Evolutionary conservation across 2,797 vertebrate species (phyloP), one percentile per base, ranked within the genome.

Genomic region (Pogoniulus pusillus): DNA sequence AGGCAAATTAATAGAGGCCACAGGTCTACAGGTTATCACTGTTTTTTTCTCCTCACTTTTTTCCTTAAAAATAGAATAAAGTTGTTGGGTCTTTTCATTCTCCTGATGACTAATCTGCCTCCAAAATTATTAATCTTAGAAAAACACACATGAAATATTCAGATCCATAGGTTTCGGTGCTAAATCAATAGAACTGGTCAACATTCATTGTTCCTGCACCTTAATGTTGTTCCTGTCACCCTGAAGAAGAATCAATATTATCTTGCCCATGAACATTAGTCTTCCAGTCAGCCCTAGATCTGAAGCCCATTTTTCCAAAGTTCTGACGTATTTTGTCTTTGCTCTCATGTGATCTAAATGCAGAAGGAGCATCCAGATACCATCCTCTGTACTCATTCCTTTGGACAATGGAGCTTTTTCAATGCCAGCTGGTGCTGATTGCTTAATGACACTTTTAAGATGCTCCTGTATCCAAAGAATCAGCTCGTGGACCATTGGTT

Each of bases 331-430:
- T 93, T 97, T 98, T 58, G 89, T 95, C 90, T 93, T 97, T 8
- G 98, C 98, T 92, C 98, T 97, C 97, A 99, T 98, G 95, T 99
- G 98, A 94, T 99, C 98, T 94, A 99, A 95, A 93, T 92, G 97
- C 94, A 98, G 90, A 76, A 98, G 97, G 10, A 97, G 88, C 39
- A 95, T 96, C 98, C 98, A 98, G 64, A 91, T 39, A 65, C 94
- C 97, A 39, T 96, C 95, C 47, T 96, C 96, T 45, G 37, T 57
- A 30, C 89, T 16, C 16, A 27, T 9, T 72, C 60, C 88, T 58
- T 78, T 45, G 75, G 96, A 88, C 54, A 63, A 95, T 95, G 83
- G n/a, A 83, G 45, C 63, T 77, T 92, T 78, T 82, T 85, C 93
- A 35, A 10, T 54, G 89, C 60, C 63, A 82, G 83, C 79, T 64